Evolutionary conservation across 2,113 vertebrate species (phyloP), one percentile per base, ranked within the genome.

Genomic region (Cathartes aura): DNA sequence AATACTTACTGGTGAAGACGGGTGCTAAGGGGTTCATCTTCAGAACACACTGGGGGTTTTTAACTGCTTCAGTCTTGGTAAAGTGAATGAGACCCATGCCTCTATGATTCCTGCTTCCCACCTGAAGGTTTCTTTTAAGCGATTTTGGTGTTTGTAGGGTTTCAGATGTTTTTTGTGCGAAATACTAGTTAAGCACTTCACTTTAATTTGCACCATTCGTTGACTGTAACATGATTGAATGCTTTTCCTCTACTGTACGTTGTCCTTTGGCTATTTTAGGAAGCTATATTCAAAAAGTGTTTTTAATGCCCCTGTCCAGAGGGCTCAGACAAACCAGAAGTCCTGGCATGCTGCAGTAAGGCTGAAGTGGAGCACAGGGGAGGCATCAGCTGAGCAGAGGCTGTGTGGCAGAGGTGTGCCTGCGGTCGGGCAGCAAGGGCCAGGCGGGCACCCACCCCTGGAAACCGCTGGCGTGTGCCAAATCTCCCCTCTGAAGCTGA

Each of bases 401-500:
- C 58, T 27, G 32, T 43, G 43, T 19, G 22, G 50, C 82, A 75
- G 9, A n/a, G 59, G 23, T 58, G 75, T 68, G 60, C 66, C 82
- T 81, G 67, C 5, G 38, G 29, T 38, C 32, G 50, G 75, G 73
- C 70, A 82, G 63, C 29, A 50, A 60, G 60, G 67, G 84, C 75
- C 32, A 34, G 27, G 53, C 19, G 2, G 45, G 45, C 75, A 82
- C 10, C 79, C n/a, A 15, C 30, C 72, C 78, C 93, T 34, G 11
- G 47, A 80, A 96, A 90, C 74, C 1, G 1, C 59, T 81, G 95
- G 75, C 3, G 50, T 83, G 97, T 96, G 93, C 98, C 97, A 97
- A 92, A 98, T 98, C 97, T 92, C 68, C 64, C 50, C 47, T 95
- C 90, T 76, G 72, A 96, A 88, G 93, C 93, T 92, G 89, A 88